phyloP scores from a whole-genome alignment of 2,888 invertebrate species.

The Neoascia interrupta region DNA sequence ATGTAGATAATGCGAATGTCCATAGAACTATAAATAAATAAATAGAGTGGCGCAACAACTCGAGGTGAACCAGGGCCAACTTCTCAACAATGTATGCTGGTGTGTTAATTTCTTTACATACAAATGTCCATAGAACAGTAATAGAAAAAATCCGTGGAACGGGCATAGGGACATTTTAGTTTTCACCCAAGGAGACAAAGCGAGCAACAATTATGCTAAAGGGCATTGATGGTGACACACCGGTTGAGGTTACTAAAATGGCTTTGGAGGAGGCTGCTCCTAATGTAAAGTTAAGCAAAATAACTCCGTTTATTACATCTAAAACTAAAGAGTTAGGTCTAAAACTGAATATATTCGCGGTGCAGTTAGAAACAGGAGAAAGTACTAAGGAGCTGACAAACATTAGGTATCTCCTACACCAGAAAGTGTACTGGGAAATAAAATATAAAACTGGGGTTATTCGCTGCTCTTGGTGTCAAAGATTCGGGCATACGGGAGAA shows the following conservation, averaged over 20 bases:
- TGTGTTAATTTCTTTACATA: too few relatives aligned
- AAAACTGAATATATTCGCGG: conserved; percentile 2
- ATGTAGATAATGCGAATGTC: too few relatives aligned
- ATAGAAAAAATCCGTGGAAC: too few relatives aligned
- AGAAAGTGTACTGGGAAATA: conserved; percentile 14
- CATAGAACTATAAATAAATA: not conserved
- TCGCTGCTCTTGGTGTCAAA: conserved; percentile 12
- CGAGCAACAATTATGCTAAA: too few relatives aligned
- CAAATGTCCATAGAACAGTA: too few relatives aligned
- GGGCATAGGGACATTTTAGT: too few relatives aligned
- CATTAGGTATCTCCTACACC: conserved; percentile 1
- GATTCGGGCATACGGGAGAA: conserved; percentile 17
- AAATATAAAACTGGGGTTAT: not conserved
- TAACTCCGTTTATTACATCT: conserved; percentile 1
- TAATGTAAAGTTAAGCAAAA: conserved; percentile 3
- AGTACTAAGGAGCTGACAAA: too few relatives aligned
- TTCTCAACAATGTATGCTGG: too few relatives aligned
- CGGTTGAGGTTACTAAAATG: conserved; percentile 4
- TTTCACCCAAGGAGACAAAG: too few relatives aligned
- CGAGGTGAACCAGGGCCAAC: too few relatives aligned
- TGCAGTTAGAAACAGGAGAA: conserved; percentile 13
- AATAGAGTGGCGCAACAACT: too few relatives aligned
- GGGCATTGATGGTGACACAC: too few relatives aligned
- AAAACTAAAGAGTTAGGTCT: conserved; percentile 3
- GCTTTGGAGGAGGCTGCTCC: not conserved